Evolutionary conservation across 2,888 invertebrate species (phyloP).

Genomic region (Geotrupes spiniger): DNA sequence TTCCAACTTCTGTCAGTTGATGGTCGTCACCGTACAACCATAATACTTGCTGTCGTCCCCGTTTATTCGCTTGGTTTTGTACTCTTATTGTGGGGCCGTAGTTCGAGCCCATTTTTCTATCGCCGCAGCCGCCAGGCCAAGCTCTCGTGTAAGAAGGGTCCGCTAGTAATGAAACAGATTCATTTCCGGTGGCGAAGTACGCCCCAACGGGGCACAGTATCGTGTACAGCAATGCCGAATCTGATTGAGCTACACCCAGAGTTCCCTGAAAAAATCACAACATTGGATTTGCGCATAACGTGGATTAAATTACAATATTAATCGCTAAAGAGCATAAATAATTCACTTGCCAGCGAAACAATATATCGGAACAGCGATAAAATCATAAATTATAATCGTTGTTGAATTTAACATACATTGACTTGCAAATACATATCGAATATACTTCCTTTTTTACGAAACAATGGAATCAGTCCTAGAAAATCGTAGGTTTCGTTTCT

Average conservation of each 20-base stretch:
- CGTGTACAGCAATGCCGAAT: slow-evolving; percentile 86
- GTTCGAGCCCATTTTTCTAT: slow-evolving; percentile 93
- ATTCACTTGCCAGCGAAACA: too few relatives aligned
- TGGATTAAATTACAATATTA: too few relatives aligned
- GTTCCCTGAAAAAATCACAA: slow-evolving; percentile 65
- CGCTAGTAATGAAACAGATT: slow-evolving; percentile 79
- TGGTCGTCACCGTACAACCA: slow-evolving; percentile 96
- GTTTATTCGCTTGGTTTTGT: slow-evolving; percentile 70
- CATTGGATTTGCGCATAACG: too few relatives aligned
- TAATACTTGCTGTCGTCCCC: slow-evolving; percentile 89
- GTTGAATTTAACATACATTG: too few relatives aligned
- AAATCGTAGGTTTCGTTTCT: too few relatives aligned
- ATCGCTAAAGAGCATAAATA: too few relatives aligned
- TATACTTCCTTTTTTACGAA: too few relatives aligned
- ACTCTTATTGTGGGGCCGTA: slow-evolving; percentile 84
- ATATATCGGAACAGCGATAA: too few relatives aligned
- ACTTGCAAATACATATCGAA: too few relatives aligned
- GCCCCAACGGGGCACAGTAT: slow-evolving; percentile 91
- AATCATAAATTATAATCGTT: too few relatives aligned
- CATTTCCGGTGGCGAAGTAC: slow-evolving; percentile 71
- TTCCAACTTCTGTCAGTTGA: slow-evolving; percentile 94
- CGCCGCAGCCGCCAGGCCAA: slow-evolving; percentile 94
- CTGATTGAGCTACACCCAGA: slow-evolving; percentile 84
- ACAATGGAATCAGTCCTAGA: too few relatives aligned
- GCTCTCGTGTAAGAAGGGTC: slow-evolving; percentile 84